Percentiles rank a stretch among this genome's conserved stretches.
Evolutionary conservation across 2,797 vertebrate species (phyloP).

Genomic region (Rhincodon typus): DNA sequence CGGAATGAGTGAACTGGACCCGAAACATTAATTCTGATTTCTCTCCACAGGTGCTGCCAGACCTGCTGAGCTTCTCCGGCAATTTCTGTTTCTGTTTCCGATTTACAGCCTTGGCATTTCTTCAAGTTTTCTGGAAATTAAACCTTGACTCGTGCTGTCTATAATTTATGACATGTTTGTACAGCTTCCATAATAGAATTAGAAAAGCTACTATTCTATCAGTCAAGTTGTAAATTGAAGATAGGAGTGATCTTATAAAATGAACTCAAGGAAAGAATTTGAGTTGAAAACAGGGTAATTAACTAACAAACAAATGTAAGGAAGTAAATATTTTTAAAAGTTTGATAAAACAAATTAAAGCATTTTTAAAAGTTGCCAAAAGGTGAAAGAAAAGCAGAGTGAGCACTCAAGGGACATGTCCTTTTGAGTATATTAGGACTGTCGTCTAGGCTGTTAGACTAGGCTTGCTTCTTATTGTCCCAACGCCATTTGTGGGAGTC

Average conservation of each 20-base stretch:
- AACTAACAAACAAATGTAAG: background rate
- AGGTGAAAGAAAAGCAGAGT: background rate
- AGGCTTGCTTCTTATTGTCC: constrained; percentile 18
- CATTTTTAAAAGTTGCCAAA: constrained; percentile 29
- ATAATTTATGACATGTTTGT: background rate
- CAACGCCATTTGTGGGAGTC: background rate
- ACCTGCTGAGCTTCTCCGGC: too few species aligned
- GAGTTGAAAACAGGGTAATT: background rate
- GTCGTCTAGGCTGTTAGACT: background rate
- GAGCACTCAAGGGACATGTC: background rate
- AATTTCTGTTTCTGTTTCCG: too few species aligned
- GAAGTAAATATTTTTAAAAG: background rate
- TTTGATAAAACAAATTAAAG: background rate
- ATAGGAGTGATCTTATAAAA: background rate
- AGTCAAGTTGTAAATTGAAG: background rate
- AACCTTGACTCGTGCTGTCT: background rate
- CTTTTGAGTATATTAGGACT: background rate
- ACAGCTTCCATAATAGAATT: background rate
- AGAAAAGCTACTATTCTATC: background rate
- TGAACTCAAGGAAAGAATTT: background rate
- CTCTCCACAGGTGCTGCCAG: too few species aligned
- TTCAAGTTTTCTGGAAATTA: too few species aligned
- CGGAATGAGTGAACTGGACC: too few species aligned
- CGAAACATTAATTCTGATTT: too few species aligned
- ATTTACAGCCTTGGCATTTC: too few species aligned